phyloP scores from a whole-genome alignment of 2,888 invertebrate species.

The Ormyrus labotus region DNA sequence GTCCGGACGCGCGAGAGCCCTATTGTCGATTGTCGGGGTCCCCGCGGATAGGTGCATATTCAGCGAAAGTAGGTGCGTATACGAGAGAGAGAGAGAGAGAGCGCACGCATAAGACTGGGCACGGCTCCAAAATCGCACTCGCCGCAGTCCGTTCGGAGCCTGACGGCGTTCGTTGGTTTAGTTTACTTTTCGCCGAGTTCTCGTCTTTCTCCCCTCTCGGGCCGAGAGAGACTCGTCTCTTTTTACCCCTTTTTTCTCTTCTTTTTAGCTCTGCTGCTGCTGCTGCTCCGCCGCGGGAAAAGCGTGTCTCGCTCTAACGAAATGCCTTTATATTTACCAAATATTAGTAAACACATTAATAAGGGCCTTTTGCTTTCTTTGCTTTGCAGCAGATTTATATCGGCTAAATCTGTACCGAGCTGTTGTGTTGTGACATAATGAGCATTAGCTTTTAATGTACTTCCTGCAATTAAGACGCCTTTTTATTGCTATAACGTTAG shows the following conservation, averaged over 20 bases:
- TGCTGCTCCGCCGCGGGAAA: too few species aligned
- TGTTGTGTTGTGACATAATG: too few species aligned
- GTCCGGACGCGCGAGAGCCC: neutral
- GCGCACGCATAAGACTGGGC: conserved; percentile 37
- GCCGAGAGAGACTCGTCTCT: neutral
- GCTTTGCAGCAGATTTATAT: too few species aligned
- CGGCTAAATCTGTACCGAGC: too few species aligned
- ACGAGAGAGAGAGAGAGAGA: neutral
- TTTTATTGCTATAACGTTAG: too few species aligned
- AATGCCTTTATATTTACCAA: conserved; percentile 2
- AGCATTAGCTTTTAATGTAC: too few species aligned
- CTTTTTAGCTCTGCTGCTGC: neutral
- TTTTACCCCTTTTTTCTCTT: conserved; percentile 7
- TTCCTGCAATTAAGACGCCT: too few species aligned
- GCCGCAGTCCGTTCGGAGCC: conserved; percentile 8
- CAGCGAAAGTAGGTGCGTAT: neutral
- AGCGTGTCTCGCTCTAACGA: too few species aligned
- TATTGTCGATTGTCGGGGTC: conserved; percentile 28
- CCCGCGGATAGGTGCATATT: neutral
- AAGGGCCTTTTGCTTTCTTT: too few species aligned
- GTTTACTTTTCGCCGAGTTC: neutral
- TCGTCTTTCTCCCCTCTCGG: neutral
- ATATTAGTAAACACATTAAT: conserved; percentile 12
- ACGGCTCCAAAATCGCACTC: conserved; percentile 33
- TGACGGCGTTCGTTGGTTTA: conserved; percentile 6